Evolutionary conservation across 2,888 invertebrate genomes (phyloP).

Genomic region (Sturmia bella): DNA sequence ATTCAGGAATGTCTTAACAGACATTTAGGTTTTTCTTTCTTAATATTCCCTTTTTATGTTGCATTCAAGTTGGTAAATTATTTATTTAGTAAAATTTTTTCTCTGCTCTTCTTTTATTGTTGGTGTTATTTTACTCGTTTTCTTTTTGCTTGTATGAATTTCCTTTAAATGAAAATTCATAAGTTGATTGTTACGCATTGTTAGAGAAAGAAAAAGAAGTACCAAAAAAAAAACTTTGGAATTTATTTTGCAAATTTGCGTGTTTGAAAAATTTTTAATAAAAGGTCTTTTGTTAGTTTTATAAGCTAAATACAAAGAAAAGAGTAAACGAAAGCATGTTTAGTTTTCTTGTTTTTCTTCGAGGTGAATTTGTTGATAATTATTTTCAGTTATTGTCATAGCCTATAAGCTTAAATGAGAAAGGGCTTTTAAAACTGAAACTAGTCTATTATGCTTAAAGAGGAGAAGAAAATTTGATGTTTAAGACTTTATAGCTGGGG

Average conservation of each 20-base stretch:
- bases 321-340: not conserved
- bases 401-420: too few species aligned
- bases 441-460: too few species aligned
- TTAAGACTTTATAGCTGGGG: too few species aligned
- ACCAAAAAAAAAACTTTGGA: conserved; percentile 30
- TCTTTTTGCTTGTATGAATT: conserved; percentile 3
- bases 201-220: conserved; percentile 21
- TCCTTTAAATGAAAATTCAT: conserved; percentile 39
- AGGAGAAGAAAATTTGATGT: too few species aligned
- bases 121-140: not conserved
- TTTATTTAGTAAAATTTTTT: conserved; percentile 47
- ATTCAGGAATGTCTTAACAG: not conserved
- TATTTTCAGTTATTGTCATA: too few species aligned
- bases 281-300: conserved; percentile 6
- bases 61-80: conserved; percentile 38
- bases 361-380: too few species aligned
- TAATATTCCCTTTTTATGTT: conserved; percentile 28
- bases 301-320: not conserved
- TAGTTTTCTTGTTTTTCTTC: too few species aligned
- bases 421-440: too few species aligned
- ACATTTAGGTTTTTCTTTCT: not conserved
- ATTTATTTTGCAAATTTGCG: conserved; percentile 28
- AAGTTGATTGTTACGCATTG: conserved; percentile 49
- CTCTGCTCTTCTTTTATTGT: conserved; percentile 13
- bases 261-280: conserved; percentile 24